Percentiles rank a stretch among this genome's conserved stretches.
Conservation (phyloP, 1,140 invertebrate species). For the Caenorhabditis tropicalis region DNA sequence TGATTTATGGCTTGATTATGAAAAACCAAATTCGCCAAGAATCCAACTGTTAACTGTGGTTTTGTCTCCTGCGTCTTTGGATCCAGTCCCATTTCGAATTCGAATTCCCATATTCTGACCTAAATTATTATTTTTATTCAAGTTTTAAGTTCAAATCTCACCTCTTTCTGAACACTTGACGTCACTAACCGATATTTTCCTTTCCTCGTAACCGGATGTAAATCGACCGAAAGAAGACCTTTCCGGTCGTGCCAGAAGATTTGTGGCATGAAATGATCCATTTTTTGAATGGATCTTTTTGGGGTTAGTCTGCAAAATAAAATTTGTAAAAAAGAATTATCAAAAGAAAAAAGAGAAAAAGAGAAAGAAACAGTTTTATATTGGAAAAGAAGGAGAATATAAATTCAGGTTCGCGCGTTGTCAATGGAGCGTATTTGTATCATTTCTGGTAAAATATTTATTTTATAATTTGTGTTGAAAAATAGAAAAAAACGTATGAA, state of each 20-base stretch:
- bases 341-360: no score
- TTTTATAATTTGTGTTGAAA: no score
- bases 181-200: slow-evolving; percentile 51
- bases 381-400: no score
- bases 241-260: slow-evolving; percentile 59
- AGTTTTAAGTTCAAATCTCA: background rate
- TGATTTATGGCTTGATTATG: slow-evolving; percentile 54
- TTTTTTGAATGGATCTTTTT: no score
- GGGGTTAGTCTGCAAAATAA: slow-evolving; percentile 15
- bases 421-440: no score
- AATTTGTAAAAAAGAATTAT: background rate
- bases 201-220: slow-evolving; percentile 8
- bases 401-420: no score
- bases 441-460: no score
- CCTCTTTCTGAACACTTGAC: slow-evolving; percentile 56
- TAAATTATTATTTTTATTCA: slow-evolving; percentile 5
- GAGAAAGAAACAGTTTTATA: no score
- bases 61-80: background rate
- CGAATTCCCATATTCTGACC: slow-evolving; percentile 56
- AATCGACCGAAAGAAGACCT: slow-evolving; percentile 53
- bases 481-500: no score
- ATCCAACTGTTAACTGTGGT: slow-evolving; percentile 48
- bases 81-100: slow-evolving; percentile 45
- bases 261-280: slow-evolving; percentile 58
- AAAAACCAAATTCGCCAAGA: slow-evolving; percentile 54